phyloP scores from a whole-genome alignment of 53 echinoderm and acorn worm species.

The Luidia sarsii region DNA sequence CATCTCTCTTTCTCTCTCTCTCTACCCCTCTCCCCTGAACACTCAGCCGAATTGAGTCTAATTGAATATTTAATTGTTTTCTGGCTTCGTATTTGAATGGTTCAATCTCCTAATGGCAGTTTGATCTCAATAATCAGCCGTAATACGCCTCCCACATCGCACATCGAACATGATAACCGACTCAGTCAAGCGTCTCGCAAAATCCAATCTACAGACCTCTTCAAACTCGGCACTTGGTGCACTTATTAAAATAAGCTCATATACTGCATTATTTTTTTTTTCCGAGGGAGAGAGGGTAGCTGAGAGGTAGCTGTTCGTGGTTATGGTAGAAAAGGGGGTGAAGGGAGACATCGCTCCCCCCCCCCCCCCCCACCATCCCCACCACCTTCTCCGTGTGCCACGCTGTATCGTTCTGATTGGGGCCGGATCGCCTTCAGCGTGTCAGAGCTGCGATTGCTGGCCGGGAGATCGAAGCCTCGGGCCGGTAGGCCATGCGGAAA shows the following conservation, averaged over 20 bases:
- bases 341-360: no score
- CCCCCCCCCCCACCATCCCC: no score
- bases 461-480: constrained; percentile 15
- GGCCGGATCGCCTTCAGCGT: no score
- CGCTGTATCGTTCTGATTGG: no score
- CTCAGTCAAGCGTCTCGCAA: constrained; percentile 20
- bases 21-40: neutral
- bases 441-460: no score
- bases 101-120: constrained; percentile 32
- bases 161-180: constrained; percentile 49
- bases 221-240: constrained; percentile 37
- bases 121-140: constrained; percentile 39
- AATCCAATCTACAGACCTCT: constrained; percentile 42
- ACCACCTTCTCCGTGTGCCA: no score
- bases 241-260: constrained; percentile 56
- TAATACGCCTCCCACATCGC: constrained; percentile 29
- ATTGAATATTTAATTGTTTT: constrained; percentile 43
- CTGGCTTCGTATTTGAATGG: constrained; percentile 10
- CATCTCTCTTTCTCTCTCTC: neutral
- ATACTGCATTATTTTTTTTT: constrained; percentile 40
- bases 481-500: constrained; percentile 38
- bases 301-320: no score
- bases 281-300: no score
- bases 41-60: neutral
- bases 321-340: no score